A percentile compares a stretch with the other conserved stretches of the same genome.
phyloP scores from a whole-genome alignment of 2,797 vertebrate species.

The Meriones psammophilus region DNA sequence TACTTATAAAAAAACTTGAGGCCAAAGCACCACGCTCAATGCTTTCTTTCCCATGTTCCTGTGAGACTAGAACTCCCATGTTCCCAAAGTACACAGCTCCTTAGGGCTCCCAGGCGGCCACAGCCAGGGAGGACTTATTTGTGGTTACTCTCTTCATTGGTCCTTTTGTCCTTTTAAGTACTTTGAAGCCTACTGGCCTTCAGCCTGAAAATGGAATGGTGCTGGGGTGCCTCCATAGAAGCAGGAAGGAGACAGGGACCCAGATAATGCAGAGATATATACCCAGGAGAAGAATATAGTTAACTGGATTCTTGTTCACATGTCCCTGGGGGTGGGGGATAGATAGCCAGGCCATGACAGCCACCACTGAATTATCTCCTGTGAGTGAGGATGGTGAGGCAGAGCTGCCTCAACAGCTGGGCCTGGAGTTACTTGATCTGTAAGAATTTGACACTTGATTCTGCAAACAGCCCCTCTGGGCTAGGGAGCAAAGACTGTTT shows the following conservation, averaged over 20 bases:
- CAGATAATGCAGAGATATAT: background rate
- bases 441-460: constrained; percentile 73
- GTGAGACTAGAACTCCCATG: background rate
- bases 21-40: no score
- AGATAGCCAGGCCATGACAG: background rate
- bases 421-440: constrained; percentile 27
- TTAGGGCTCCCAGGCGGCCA: background rate
- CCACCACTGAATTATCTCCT: background rate
- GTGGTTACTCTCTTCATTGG: background rate
- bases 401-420: constrained; percentile 14
- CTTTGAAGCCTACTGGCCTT: background rate
- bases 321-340: fast-evolving
- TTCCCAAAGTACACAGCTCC: background rate
- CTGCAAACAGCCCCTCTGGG: constrained; percentile 60
- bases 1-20: constrained; percentile 7
- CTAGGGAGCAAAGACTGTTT: constrained; percentile 51
- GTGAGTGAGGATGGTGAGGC: background rate
- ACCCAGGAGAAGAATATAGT: background rate
- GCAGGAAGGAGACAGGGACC: background rate
- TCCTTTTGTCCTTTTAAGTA: constrained; percentile 29
- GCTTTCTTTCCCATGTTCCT: background rate
- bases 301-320: background rate
- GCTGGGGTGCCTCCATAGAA: background rate
- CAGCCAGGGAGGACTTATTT: background rate
- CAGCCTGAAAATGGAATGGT: background rate